phyloP scores from a whole-genome alignment of 2,888 invertebrate genomes.

The Pammene fasciana region DNA sequence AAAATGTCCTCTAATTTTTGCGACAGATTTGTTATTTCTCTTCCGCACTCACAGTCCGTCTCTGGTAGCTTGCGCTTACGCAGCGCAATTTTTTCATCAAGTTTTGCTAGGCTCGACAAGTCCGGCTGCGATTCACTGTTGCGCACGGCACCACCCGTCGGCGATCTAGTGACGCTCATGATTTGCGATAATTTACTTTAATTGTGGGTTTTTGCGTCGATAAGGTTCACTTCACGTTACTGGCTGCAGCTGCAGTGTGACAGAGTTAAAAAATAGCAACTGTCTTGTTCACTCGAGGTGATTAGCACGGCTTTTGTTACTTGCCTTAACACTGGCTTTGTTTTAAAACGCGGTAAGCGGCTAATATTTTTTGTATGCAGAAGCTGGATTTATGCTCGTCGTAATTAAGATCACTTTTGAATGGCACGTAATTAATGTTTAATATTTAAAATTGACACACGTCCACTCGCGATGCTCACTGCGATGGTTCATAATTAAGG shows the following conservation, averaged over 20 bases:
- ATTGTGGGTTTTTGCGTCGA: background rate
- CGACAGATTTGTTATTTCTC: constrained; percentile 5
- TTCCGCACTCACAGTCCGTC: constrained; percentile 5
- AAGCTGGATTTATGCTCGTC: background rate
- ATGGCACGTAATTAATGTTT: background rate
- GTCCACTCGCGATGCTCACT: background rate
- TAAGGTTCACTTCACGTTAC: background rate
- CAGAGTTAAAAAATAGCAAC: background rate
- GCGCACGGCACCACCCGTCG: background rate
- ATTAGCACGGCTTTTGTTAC: background rate
- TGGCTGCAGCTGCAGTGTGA: background rate
- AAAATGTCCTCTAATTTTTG: constrained; percentile 2
- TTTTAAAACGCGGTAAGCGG: background rate
- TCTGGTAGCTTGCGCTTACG: constrained; percentile 2
- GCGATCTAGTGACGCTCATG: background rate
- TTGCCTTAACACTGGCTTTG: background rate
- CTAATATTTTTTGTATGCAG: background rate
- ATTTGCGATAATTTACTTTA: background rate
- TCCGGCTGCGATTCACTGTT: background rate
- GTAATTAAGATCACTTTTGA: background rate
- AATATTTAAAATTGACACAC: background rate
- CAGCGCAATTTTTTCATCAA: background rate
- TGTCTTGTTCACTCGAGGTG: background rate
- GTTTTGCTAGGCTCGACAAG: background rate
- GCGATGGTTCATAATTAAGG: too few relatives aligned